Evolutionary conservation across 1,140 invertebrate species (phyloP), one percentile per base, ranked within the genome.

Genomic region (Drosophila azteca): DNA sequence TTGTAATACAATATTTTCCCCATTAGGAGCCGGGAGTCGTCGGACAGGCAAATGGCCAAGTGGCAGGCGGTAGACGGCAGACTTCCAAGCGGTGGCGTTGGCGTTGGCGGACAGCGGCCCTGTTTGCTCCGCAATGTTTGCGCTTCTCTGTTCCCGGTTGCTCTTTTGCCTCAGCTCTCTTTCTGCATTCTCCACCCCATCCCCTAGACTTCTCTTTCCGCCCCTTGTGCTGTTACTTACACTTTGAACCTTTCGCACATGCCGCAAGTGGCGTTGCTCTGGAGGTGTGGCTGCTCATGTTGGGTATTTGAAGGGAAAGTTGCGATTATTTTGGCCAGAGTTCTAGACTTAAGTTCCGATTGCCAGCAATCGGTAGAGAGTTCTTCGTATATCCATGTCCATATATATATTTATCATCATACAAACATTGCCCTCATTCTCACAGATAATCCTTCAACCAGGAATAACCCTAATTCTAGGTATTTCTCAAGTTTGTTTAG

Each of bases 1-100:
- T 88, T 87, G 82, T 87, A 87, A 87, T 87, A 87, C 82, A 88
- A 87, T 88, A 88, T 88, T 88, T 88, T 88, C 54, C 68, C 83
- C 83, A 88, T 88, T 88, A 88, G 79, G 52, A 63, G 64, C 51
- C 58, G 44, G 46, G 48, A 76, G 65, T 59, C 8, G 44, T 69
- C 45, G 35, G 26, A 54, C 80, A 65, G 63, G 51, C 78, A 81
- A 81, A 82, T 81, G 78, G 79, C 46, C 76, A 79, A 79, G 48
- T 78, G 63, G 57, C 52, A 62, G 31, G 13, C 31, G 9, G 9
- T 11, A 13, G 35, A 11, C 11, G 31, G 8, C 8, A 11, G 11
- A 11, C 11, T 9, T 0, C 35, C 35, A 5, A 9, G 31, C 35
- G 11, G 35, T 4, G 54, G 39, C 57, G 63, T 11, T 2, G 35